phyloP scores from a whole-genome alignment of 2,113 vertebrate genomes.

The Ameiurus melas region DNA sequence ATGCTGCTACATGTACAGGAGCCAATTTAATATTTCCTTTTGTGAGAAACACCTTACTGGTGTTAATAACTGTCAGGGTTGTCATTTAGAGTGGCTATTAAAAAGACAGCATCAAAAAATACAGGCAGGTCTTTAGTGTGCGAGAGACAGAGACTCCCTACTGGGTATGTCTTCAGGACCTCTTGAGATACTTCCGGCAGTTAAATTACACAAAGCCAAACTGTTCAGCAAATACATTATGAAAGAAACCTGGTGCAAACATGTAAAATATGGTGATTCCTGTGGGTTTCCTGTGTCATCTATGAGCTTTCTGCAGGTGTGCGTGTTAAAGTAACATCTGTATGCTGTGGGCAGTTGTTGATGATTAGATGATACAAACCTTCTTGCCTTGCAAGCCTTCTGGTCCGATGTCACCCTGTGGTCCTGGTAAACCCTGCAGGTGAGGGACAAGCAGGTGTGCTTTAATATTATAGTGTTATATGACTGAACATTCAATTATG shows the following conservation, averaged over 20 bases:
- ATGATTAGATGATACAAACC: conserved; percentile 65
- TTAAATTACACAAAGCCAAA: conserved; percentile 56
- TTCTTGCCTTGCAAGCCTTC: conserved; percentile 84
- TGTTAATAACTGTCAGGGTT: conserved; percentile 53
- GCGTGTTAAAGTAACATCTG: conserved; percentile 25
- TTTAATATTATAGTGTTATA: conserved; percentile 12
- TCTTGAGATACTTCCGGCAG: conserved; percentile 33
- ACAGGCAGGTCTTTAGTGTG: not conserved
- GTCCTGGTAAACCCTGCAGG: conserved; percentile 81
- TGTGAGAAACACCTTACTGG: conserved; percentile 41
- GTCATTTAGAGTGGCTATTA: conserved; percentile 12
- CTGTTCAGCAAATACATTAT: conserved; percentile 47
- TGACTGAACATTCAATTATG: not conserved
- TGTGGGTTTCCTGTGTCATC: conserved; percentile 1
- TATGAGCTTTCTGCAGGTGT: conserved; percentile 45
- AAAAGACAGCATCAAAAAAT: conserved; percentile 41
- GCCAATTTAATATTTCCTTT: conserved; percentile 25
- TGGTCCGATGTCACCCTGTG: conserved; percentile 81
- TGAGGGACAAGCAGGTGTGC: conserved; percentile 44
- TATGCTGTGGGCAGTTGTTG: conserved; percentile 26
- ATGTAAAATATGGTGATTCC: conserved; percentile 36
- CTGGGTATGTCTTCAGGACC: conserved; percentile 39
- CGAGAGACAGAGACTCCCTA: not conserved
- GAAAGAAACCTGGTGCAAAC: conserved; percentile 39
- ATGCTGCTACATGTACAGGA: conserved; percentile 57